Evolutionary conservation across 2,797 vertebrate genomes (phyloP).

Genomic region (Protonibea diacanthus): DNA sequence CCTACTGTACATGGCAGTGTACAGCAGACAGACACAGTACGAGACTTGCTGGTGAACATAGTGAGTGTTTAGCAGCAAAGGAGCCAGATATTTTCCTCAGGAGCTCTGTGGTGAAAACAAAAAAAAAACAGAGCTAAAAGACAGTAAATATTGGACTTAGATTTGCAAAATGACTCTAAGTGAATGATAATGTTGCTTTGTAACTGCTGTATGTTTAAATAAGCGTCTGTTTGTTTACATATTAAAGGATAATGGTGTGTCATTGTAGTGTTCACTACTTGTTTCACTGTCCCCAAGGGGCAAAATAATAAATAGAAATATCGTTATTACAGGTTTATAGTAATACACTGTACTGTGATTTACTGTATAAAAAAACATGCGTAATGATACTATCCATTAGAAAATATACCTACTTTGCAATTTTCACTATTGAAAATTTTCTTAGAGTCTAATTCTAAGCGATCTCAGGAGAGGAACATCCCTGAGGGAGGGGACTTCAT

Average conservation of each 20-base stretch:
- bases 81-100: no score
- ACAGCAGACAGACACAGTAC: no score
- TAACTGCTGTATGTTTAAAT: neutral
- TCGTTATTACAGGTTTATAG: no score
- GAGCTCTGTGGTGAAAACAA: no score
- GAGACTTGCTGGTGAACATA: neutral
- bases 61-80: neutral
- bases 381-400: conserved; percentile 3
- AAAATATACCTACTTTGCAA: neutral
- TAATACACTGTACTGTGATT: neutral
- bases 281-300: neutral
- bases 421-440: neutral
- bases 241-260: neutral
- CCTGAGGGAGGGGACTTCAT: conserved; percentile 38
- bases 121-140: neutral
- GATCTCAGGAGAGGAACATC: conserved; percentile 3
- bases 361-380: neutral
- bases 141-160: neutral
- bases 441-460: neutral
- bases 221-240: neutral
- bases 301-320: no score
- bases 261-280: neutral
- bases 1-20: no score
- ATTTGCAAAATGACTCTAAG: neutral
- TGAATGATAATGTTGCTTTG: no score